Evolutionary conservation across 2,113 vertebrate genomes (phyloP), one percentile per base, ranked within the genome.

Genomic region (Microtus oregoni): DNA sequence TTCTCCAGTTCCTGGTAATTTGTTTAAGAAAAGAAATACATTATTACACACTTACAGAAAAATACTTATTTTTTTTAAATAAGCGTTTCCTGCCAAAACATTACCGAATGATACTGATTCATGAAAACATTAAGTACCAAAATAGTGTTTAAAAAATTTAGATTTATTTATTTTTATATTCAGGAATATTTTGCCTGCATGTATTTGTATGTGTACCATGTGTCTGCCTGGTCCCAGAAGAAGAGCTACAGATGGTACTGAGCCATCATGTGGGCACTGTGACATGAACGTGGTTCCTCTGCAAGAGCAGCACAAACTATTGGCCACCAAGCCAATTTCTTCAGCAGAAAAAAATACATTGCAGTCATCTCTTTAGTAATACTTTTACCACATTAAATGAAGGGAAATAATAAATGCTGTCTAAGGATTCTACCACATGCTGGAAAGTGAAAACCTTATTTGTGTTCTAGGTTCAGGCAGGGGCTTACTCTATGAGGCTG

Each of bases 1-100:
- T 67, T 99, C 99, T 91, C 98, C 98, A 98, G 98, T 94, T 93
- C 98, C 98, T 98, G 95, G 0, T 7, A 70, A 97, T 73, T 24
- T 28, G 92, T 90, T 83, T 44, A 82, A 95, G n/a, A 95, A 85
- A 89, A 98, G 0, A 7, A 7, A 86, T 67, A 88, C 35, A 32
- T 78, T 65, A 32, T 65, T 32, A 79, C 1, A 32, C 0, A 28
- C 72, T 65, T 75, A 78, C 0, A 58, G 14, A 77, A 22, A 86
- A 55, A 87, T 0, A 61, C 2, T 9, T 85, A 0, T 68, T 13
- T 38, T 41, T 41, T 13, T 38, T 32, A 87, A 1, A 47, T 47
- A 63, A 13, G 15, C 32, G 0, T 32, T 65, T 81, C 8, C 44
- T 89, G 19, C 13, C n/a, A 26, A 91, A 24, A 24, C 17, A 44